Percentiles rank a stretch among this genome's conserved stretches.
These are phyloP conservation scores for Pseudolycoriella hygida DNA, from an alignment of 2,888 invertebrate genomes.

Conservation along the genomic window DNA sequence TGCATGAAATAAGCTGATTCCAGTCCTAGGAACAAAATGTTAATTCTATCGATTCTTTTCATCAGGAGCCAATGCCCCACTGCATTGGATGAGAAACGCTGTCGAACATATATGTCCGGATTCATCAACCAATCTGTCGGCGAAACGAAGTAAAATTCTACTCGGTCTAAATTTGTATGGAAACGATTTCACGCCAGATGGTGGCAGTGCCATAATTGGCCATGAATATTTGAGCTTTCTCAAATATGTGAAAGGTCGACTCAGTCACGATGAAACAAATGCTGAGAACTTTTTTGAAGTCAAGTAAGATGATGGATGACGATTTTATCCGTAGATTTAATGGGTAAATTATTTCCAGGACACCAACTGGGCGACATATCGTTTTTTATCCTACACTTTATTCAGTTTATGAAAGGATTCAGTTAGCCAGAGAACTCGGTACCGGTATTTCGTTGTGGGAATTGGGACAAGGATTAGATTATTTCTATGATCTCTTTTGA, in stretches of 20 bases:
- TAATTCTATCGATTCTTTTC: too few relatives aligned
- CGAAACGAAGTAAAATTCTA: conserved; percentile 58
- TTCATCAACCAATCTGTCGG: conserved; percentile 26
- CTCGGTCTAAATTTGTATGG: conserved; percentile 90
- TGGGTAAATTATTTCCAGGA: conserved; percentile 30
- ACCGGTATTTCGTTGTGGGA: conserved; percentile 90
- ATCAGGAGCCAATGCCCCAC: conserved; percentile 79
- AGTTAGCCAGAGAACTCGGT: conserved; percentile 60
- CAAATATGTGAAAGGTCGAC: conserved; percentile 53
- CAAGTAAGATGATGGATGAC: conserved; percentile 36
- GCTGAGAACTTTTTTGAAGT: conserved; percentile 75
- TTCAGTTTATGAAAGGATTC: conserved; percentile 63
- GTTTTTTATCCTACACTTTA: conserved; percentile 81
- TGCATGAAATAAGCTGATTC: too few relatives aligned
- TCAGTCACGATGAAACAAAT: conserved; percentile 58
- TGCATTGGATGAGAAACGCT: conserved; percentile 64
- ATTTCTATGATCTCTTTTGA: conserved; percentile 79
- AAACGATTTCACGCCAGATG: conserved; percentile 64
- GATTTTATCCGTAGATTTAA: conserved; percentile 3
- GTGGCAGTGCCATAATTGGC: conserved; percentile 68
- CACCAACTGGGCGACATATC: conserved; percentile 47
- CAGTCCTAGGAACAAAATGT: too few relatives aligned
- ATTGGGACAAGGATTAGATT: conserved; percentile 87
- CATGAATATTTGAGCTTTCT: conserved; percentile 60
- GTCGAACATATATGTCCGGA: conserved; percentile 53